Percentiles rank a stretch among this genome's conserved stretches.
phyloP scores from a whole-genome alignment of 2,888 invertebrate species.

The Orthosia gothica region DNA sequence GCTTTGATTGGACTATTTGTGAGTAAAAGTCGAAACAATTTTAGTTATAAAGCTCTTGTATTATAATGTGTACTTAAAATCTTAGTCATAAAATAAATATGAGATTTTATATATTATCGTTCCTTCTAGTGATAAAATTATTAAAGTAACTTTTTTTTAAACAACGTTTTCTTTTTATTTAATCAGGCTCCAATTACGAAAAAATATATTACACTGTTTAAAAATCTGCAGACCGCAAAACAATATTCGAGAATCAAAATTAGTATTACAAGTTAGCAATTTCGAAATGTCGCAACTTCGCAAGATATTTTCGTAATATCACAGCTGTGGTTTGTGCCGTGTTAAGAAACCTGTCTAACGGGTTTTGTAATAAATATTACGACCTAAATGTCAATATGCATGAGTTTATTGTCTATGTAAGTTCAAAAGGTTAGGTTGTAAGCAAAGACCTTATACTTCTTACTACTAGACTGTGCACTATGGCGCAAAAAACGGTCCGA shows the following conservation, averaged over 20 bases:
- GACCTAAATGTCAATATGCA: conserved; percentile 47
- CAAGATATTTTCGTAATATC: conserved; percentile 43
- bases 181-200: background rate
- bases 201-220: too few relatives aligned
- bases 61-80: conserved; percentile 56
- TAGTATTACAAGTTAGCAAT: conserved; percentile 20
- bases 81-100: conserved; percentile 40
- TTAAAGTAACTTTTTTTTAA: conserved; percentile 41
- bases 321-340: conserved; percentile 3
- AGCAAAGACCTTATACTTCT: too few relatives aligned
- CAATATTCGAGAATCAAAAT: conserved; percentile 14
- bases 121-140: conserved; percentile 50
- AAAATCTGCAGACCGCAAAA: background rate
- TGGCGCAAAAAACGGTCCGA: too few relatives aligned
- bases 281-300: conserved; percentile 30
- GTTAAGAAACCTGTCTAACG: conserved; percentile 51
- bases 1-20: too few relatives aligned
- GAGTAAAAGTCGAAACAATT: background rate
- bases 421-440: conserved; percentile 45
- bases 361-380: conserved; percentile 54
- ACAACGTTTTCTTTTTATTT: conserved; percentile 5
- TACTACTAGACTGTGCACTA: too few relatives aligned
- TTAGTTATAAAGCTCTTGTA: conserved; percentile 30
- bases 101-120: conserved; percentile 56
- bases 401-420: conserved; percentile 19